A percentile compares a stretch with the other conserved stretches of the same genome.
Evolutionary conservation across 2,797 vertebrate genomes (phyloP).

Genomic region (Yasuhikotakia modesta): DNA sequence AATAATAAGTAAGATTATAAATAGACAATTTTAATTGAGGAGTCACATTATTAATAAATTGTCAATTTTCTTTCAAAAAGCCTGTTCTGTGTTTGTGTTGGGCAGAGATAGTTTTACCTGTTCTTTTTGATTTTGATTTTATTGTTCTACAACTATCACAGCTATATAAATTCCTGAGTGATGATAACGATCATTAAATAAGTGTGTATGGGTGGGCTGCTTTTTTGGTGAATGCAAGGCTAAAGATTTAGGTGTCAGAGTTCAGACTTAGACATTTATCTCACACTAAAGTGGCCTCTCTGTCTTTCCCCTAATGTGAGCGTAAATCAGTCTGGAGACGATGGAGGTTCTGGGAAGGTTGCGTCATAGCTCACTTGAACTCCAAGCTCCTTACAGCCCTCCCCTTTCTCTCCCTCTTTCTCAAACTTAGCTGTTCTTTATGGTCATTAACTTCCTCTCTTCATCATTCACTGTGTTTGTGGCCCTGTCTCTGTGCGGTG

Average conservation of each 20-base stretch:
- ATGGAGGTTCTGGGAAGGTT: slow-evolving; percentile 40
- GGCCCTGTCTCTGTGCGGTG: slow-evolving; percentile 53
- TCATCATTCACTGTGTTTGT: slow-evolving; percentile 34
- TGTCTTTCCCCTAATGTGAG: slow-evolving; percentile 45
- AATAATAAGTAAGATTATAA: too few species aligned
- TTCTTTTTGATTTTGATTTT: too few species aligned
- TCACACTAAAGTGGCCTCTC: slow-evolving; percentile 43
- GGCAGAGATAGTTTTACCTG: too few species aligned
- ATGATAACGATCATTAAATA: slow-evolving; percentile 13
- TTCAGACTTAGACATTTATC: slow-evolving; percentile 20
- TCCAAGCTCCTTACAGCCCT: slow-evolving; percentile 12
- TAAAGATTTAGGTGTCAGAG: slow-evolving; percentile 24
- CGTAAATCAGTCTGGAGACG: slow-evolving; percentile 43
- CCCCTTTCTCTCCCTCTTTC: not conserved
- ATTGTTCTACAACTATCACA: too few species aligned
- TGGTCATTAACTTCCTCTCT: slow-evolving; percentile 26
- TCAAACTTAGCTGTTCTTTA: slow-evolving; percentile 43
- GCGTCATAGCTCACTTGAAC: slow-evolving; percentile 3
- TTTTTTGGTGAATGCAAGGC: not conserved
- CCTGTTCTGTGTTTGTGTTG: too few species aligned
- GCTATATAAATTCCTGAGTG: too few species aligned
- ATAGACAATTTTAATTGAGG: too few species aligned
- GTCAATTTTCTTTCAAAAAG: too few species aligned
- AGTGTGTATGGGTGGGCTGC: not conserved
- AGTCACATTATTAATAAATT: too few species aligned